Evolutionary conservation across 1,140 invertebrate species (phyloP).

Genomic region (Cepaea nemoralis): DNA sequence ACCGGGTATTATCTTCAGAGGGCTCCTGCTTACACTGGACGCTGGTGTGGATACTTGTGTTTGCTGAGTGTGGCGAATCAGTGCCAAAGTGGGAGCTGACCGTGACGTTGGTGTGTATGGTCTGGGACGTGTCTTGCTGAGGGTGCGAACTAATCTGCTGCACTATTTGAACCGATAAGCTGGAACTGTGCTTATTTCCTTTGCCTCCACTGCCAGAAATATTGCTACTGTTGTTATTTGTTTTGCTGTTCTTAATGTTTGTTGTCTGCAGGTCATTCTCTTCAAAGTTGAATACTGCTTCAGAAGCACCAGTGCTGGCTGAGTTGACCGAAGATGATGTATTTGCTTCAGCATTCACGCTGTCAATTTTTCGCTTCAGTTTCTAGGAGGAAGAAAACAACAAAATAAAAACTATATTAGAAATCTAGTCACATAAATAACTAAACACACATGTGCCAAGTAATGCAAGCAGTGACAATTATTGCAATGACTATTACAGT

Average conservation of each 20-base stretch:
- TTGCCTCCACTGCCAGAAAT: slow-evolving; percentile 32
- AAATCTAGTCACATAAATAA: no score
- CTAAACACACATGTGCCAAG: no score
- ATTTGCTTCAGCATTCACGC: slow-evolving; percentile 58
- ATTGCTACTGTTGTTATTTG: slow-evolving; percentile 45
- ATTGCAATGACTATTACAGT: no score
- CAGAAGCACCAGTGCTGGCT: slow-evolving; percentile 51
- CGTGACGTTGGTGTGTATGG: slow-evolving; percentile 92
- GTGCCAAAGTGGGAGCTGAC: slow-evolving; percentile 78
- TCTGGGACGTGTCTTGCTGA: slow-evolving; percentile 85
- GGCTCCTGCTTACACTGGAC: slow-evolving; percentile 88
- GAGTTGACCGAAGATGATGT: slow-evolving; percentile 62
- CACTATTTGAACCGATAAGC: slow-evolving; percentile 90
- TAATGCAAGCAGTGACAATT: no score
- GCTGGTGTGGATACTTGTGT: slow-evolving; percentile 60
- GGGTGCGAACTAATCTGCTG: slow-evolving; percentile 88
- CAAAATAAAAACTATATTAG: no score
- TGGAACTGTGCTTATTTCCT: slow-evolving; percentile 69
- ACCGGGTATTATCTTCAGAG: slow-evolving; percentile 73
- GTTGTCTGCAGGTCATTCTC: slow-evolving; percentile 50
- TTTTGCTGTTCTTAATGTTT: slow-evolving; percentile 42
- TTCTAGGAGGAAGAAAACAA: no score
- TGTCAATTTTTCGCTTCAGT: slow-evolving; percentile 63
- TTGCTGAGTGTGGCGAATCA: neutral
- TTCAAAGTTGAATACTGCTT: slow-evolving; percentile 57